Percentiles rank a stretch among this genome's conserved stretches.
Evolutionary conservation across 2,888 invertebrate genomes (phyloP).

Genomic region (Lycia hirtaria): DNA sequence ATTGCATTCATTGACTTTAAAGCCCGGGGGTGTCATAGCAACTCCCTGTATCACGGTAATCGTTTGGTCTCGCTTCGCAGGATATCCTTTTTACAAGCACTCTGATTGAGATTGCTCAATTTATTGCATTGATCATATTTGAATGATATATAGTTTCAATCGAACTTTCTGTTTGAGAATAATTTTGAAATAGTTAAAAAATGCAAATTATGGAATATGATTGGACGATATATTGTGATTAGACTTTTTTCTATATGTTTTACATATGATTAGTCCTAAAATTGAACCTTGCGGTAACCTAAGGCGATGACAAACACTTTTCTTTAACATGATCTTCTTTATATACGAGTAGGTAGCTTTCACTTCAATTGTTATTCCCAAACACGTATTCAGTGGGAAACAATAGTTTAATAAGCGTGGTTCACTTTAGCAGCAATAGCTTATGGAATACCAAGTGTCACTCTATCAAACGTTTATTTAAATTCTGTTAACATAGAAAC

Average conservation of each 20-base stretch:
- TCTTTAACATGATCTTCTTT: neutral
- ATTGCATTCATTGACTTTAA: conserved; percentile 38
- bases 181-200: neutral
- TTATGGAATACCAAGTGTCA: conserved; percentile 31
- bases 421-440: conserved; percentile 26
- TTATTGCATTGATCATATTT: conserved; percentile 56
- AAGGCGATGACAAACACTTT: neutral
- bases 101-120: conserved; percentile 64
- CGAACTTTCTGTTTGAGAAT: conserved; percentile 40
- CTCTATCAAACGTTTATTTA: conserved; percentile 38
- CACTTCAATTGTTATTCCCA: conserved; percentile 11
- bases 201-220: neutral
- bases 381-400: conserved; percentile 39
- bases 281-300: conserved; percentile 4
- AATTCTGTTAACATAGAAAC: conserved; percentile 44
- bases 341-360: too few species aligned
- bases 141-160: conserved; percentile 33
- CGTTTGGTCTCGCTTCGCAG: conserved; percentile 45
- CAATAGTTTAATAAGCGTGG: conserved; percentile 46
- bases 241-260: neutral
- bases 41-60: conserved; percentile 55
- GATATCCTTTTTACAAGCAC: conserved; percentile 71
- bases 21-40: conserved; percentile 51
- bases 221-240: too few species aligned
- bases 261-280: neutral